These are phyloP conservation scores for Geodia barretti DNA, from an alignment of 37 sponge, comb jelly and placozoan genomes.

Conservation along the genomic window DNA sequence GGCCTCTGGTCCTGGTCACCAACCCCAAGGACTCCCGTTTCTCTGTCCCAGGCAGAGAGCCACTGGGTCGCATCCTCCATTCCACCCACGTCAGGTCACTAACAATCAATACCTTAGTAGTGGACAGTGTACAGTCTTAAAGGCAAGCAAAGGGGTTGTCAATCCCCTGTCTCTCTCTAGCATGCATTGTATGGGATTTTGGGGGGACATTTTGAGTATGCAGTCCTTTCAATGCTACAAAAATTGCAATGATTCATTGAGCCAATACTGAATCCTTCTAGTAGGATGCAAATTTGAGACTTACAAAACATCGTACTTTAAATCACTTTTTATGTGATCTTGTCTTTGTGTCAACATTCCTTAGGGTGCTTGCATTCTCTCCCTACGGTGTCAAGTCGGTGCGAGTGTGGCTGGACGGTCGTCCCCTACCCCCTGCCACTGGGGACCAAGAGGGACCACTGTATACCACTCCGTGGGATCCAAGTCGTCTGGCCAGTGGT, in stretches of 20 bases:
- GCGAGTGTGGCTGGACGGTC: slow-evolving; percentile 63
- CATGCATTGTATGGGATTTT: too few species aligned
- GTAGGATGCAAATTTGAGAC: too few species aligned
- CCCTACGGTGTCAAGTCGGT: slow-evolving; percentile 52
- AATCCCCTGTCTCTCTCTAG: too few species aligned
- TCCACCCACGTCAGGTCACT: slow-evolving; percentile 86
- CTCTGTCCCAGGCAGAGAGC: slow-evolving; percentile 60
- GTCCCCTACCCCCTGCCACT: slow-evolving; percentile 5
- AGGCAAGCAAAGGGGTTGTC: background rate
- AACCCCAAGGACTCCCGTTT: slow-evolving; percentile 86
- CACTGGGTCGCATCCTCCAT: slow-evolving; percentile 55
- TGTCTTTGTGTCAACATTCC: too few species aligned
- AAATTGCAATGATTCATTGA: background rate
- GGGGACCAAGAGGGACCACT: slow-evolving; percentile 48
- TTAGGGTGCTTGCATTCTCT: slow-evolving; percentile 80
- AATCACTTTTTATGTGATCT: too few species aligned
- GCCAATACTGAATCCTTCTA: background rate
- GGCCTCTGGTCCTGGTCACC: slow-evolving; percentile 86
- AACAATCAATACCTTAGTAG: background rate
- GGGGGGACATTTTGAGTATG: too few species aligned
- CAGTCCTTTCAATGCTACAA: too few species aligned
- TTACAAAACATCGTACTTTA: too few species aligned
- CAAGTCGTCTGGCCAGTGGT: slow-evolving; percentile 39
- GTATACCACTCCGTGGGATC: slow-evolving; percentile 77
- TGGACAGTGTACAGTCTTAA: background rate